Conservation (phyloP, 2,797 vertebrate species). For the Austrolebias charrua region DNA sequence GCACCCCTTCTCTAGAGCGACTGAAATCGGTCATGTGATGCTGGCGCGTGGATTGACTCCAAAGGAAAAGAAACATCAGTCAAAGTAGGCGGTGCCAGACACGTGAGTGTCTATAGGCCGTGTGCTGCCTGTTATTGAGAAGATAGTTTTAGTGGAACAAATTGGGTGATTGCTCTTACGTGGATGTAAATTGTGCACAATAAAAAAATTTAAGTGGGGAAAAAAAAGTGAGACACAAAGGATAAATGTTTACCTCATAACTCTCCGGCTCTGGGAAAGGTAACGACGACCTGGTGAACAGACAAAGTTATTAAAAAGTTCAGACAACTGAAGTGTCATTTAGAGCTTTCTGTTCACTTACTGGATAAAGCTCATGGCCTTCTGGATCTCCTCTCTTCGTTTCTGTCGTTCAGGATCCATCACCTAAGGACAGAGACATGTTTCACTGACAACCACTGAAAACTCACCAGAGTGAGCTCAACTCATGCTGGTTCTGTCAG, state of each 20-base stretch:
- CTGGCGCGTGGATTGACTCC: too few species aligned
- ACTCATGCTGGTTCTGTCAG: background rate
- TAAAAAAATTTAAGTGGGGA: background rate
- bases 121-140: too few species aligned
- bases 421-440: conserved; percentile 48
- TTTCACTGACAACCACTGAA: conserved; percentile 9
- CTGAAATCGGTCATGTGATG: too few species aligned
- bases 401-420: conserved; percentile 91
- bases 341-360: conserved; percentile 72
- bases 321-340: fast-evolving
- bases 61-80: too few species aligned
- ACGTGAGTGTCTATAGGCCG: too few species aligned
- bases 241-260: conserved; percentile 85
- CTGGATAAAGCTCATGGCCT: conserved; percentile 97
- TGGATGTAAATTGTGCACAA: too few species aligned
- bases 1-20: too few species aligned
- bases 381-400: conserved; percentile 95
- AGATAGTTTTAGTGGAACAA: too few species aligned
- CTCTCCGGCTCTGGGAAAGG: conserved; percentile 92
- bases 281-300: conserved; percentile 88
- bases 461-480: background rate
- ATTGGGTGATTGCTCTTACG: too few species aligned
- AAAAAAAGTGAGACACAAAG: background rate
- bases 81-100: too few species aligned
- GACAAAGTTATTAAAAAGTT: background rate